Evolutionary conservation across 2,797 vertebrate genomes (phyloP).

Genomic region (Alca torda): DNA sequence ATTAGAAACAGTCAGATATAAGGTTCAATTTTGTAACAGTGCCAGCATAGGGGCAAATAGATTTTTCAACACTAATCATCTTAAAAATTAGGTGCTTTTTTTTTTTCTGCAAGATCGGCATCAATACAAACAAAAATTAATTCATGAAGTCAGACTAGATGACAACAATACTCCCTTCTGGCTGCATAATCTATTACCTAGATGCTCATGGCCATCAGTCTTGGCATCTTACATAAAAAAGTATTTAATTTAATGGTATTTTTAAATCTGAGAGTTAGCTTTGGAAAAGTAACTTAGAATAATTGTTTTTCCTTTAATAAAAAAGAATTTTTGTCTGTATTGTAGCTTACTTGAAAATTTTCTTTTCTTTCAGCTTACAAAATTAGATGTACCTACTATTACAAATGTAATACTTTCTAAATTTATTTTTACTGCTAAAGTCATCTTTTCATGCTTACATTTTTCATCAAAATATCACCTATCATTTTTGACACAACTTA

Average conservation of each 20-base stretch:
- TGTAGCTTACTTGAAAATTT: neutral
- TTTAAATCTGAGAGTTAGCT: neutral
- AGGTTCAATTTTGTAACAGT: neutral
- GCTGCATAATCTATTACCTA: slow-evolving; percentile 10
- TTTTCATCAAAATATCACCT: slow-evolving; percentile 53
- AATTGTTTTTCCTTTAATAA: neutral
- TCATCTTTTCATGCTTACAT: neutral
- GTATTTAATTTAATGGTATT: neutral
- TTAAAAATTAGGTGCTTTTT: neutral
- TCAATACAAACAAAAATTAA: slow-evolving; percentile 28
- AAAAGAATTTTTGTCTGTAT: neutral
- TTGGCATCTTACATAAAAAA: neutral
- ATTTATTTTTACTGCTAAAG: slow-evolving; percentile 25
- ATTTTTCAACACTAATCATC: slow-evolving; percentile 29
- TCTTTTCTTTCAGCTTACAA: neutral
- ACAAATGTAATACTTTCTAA: neutral
- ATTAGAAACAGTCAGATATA: neutral
- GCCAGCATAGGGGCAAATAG: neutral
- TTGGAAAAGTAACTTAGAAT: neutral
- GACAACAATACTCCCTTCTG: slow-evolving; percentile 9
- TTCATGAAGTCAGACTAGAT: slow-evolving; percentile 16
- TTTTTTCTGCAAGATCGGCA: neutral
- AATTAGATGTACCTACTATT: neutral
- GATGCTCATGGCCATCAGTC: neutral
- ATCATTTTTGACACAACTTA: neutral